Percentiles rank a stretch among this genome's conserved stretches.
Evolutionary conservation across 2,888 invertebrate genomes (phyloP).

Genomic region (Celastrina argiolus): DNA sequence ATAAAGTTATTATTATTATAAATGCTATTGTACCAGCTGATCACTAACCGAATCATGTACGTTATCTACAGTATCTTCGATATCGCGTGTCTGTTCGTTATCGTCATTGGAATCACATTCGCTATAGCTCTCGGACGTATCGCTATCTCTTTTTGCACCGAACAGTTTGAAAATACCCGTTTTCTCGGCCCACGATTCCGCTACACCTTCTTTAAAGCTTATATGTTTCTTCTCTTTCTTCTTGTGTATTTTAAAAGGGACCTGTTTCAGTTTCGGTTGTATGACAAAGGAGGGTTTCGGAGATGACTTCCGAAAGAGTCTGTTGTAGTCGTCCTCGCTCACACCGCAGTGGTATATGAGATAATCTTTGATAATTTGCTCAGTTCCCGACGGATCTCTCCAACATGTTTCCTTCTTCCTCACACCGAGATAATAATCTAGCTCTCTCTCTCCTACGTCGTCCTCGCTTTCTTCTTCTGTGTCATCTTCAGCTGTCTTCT

Average conservation of each 20-base stretch:
- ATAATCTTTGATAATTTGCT: conserved; percentile 66
- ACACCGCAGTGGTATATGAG: conserved; percentile 65
- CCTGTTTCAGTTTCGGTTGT: conserved; percentile 61
- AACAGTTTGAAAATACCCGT: conserved; percentile 62
- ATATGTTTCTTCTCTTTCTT: conserved; percentile 47
- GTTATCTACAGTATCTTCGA: conserved; percentile 22
- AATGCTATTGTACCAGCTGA: not conserved
- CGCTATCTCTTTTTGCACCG: conserved; percentile 56
- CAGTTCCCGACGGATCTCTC: conserved; percentile 62
- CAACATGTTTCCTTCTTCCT: conserved; percentile 61
- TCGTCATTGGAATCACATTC: conserved; percentile 59
- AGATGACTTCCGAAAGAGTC: conserved; percentile 43
- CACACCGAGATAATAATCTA: conserved; percentile 67
- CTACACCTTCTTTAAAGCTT: conserved; percentile 43
- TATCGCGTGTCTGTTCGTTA: conserved; percentile 23
- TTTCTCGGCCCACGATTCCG: conserved; percentile 63
- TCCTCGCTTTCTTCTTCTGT: conserved; percentile 36
- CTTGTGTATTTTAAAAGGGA: conserved; percentile 67
- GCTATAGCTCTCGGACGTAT: conserved; percentile 69
- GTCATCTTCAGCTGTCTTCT: conserved; percentile 31
- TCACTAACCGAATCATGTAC: not conserved
- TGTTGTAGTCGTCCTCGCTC: conserved; percentile 62
- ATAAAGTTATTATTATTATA: too few relatives aligned
- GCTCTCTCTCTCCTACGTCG: conserved; percentile 58
- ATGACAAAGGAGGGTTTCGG: conserved; percentile 43